Percentiles rank a stretch among this genome's conserved stretches.
phyloP scores from a whole-genome alignment of 1,140 invertebrate genomes.

The Euglossa dilemma region DNA sequence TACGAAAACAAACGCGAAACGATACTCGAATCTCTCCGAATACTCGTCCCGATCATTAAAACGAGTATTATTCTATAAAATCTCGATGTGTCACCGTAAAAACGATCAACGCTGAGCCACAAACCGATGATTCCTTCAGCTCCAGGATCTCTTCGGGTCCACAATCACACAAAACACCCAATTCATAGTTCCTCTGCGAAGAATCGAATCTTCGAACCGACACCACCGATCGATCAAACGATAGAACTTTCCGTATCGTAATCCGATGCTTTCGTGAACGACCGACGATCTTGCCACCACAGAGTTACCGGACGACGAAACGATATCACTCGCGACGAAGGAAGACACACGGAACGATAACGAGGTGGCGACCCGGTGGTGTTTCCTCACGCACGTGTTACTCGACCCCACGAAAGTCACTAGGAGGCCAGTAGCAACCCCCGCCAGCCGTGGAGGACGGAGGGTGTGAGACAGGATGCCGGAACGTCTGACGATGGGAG shows the following conservation, averaged over 20 bases:
- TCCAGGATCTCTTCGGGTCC: not conserved
- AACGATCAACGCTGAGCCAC: not conserved
- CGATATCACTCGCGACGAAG: not conserved
- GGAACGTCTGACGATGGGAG: conserved; percentile 50
- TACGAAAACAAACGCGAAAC: too few relatives aligned
- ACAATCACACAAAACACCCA: conserved; percentile 8
- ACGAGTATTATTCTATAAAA: too few relatives aligned
- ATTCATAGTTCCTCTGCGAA: too few relatives aligned
- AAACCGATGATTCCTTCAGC: not conserved
- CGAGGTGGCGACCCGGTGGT: conserved; percentile 44
- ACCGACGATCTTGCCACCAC: not conserved
- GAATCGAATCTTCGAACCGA: too few relatives aligned
- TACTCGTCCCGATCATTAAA: too few relatives aligned
- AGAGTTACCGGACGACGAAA: not conserved
- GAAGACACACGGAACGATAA: not conserved
- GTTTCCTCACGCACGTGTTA: conserved; percentile 76
- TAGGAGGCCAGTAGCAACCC: conserved; percentile 64
- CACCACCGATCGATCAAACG: too few relatives aligned
- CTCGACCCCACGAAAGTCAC: conserved; percentile 76
- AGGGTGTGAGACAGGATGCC: conserved; percentile 52
- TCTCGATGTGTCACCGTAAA: not conserved
- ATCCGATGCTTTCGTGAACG: too few relatives aligned
- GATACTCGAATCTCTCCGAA: too few relatives aligned
- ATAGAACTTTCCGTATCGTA: too few relatives aligned
- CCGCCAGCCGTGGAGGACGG: conserved; percentile 48